These are phyloP conservation scores for Holacanthus passer DNA, from an alignment of 2,113 vertebrate species.

Conservation along the genomic window DNA sequence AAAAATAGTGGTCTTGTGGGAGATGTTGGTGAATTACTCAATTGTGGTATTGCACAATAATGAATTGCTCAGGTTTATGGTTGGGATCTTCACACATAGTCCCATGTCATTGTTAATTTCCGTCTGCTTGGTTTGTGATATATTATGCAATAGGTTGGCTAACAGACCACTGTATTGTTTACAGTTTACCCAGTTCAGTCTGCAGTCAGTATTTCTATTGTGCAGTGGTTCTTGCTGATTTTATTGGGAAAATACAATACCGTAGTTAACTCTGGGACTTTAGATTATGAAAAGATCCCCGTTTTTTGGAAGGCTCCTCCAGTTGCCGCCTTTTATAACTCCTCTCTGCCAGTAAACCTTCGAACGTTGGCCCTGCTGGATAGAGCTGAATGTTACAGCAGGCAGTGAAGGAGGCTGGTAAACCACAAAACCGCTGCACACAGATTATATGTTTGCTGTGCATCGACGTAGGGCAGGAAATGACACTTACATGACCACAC, in stretches of 20 bases:
- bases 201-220: not conserved
- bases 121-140: not conserved
- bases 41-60: not conserved
- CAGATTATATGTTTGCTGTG: slow-evolving; percentile 55
- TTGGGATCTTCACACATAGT: not conserved
- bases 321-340: not conserved
- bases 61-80: not conserved
- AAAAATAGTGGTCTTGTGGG: not conserved
- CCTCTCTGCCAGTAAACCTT: slow-evolving; percentile 14
- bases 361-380: not conserved
- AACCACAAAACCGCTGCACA: slow-evolving; percentile 60
- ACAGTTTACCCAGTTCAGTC: not conserved
- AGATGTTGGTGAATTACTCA: not conserved
- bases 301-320: not conserved
- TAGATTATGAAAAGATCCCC: not conserved
- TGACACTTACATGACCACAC: slow-evolving; percentile 45
- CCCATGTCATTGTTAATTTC: not conserved
- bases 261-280: not conserved
- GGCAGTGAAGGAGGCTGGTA: slow-evolving; percentile 24
- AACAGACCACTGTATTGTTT: not conserved
- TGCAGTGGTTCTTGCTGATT: not conserved
- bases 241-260: not conserved
- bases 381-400: slow-evolving; percentile 35
- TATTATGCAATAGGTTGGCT: not conserved
- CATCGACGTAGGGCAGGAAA: slow-evolving; percentile 11